Evolutionary conservation across 1,140 invertebrate genomes (phyloP).

Genomic region (Trichonephila clavipes): DNA sequence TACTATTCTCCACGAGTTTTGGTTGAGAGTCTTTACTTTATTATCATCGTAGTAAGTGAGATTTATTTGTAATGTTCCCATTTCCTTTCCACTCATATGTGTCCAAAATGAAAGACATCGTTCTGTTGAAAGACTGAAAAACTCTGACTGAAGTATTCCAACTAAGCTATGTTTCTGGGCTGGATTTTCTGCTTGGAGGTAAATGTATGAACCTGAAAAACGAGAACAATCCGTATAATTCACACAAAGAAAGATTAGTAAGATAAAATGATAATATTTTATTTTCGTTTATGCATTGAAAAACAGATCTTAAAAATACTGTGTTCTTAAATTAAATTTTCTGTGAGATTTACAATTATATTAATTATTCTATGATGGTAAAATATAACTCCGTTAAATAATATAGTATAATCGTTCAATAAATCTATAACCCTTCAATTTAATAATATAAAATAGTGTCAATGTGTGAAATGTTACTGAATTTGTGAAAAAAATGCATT

Average conservation of each 20-base stretch:
- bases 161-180: constrained; percentile 45
- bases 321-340: too few species aligned
- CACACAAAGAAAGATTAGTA: background rate
- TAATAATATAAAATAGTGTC: too few species aligned
- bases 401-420: too few species aligned
- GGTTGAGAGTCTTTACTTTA: background rate
- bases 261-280: background rate
- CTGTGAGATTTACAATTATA: too few species aligned
- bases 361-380: too few species aligned
- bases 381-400: too few species aligned
- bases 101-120: constrained; percentile 77
- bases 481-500: too few species aligned
- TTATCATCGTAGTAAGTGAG: constrained; percentile 51
- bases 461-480: too few species aligned
- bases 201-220: constrained; percentile 73
- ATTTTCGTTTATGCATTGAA: background rate
- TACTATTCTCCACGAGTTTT: constrained; percentile 32
- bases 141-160: constrained; percentile 74
- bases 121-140: constrained; percentile 69
- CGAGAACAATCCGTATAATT: background rate
- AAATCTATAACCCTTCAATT: too few species aligned
- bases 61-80: constrained; percentile 75
- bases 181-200: constrained; percentile 64
- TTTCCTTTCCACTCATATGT: constrained; percentile 78
- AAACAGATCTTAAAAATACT: too few species aligned